Percentiles rank a stretch among this genome's conserved stretches.
These are phyloP conservation scores for Sebastes trivittatus DNA, from an alignment of 2,797 vertebrate species.

Conservation along the genomic window DNA sequence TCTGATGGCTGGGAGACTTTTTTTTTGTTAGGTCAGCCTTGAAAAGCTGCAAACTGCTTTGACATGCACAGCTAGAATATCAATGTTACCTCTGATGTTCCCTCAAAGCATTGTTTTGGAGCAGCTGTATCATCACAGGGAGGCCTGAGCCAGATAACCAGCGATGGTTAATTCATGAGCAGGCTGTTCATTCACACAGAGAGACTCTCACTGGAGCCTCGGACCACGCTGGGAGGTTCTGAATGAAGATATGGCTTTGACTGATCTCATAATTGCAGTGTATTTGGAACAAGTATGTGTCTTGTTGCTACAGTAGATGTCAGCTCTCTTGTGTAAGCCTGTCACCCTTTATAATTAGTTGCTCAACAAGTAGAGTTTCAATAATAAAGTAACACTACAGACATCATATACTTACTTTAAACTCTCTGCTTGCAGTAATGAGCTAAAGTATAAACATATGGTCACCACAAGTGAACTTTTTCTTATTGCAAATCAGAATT, in stretches of 20 bases:
- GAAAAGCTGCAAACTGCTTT: constrained; percentile 28
- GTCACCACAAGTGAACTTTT: neutral
- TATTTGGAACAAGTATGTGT: constrained; percentile 43
- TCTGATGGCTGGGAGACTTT: constrained; percentile 11
- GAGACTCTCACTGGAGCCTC: constrained; percentile 21
- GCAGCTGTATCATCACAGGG: constrained; percentile 35
- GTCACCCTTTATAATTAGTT: constrained; percentile 51
- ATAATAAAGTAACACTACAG: neutral
- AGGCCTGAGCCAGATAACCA: constrained; percentile 19
- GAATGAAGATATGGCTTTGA: constrained; percentile 44
- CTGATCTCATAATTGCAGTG: constrained; percentile 70
- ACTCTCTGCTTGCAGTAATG: neutral
- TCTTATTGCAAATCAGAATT: neutral
- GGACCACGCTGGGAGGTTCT: constrained; percentile 36
- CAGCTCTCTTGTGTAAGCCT: constrained; percentile 30
- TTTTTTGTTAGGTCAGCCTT: constrained; percentile 16
- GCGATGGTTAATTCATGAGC: constrained; percentile 49
- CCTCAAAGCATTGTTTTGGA: constrained; percentile 34
- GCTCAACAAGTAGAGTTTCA: constrained; percentile 21
- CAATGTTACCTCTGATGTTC: constrained; percentile 45
- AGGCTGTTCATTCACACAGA: neutral
- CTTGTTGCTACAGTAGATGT: constrained; percentile 22
- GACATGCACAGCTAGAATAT: constrained; percentile 34
- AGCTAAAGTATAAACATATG: neutral
- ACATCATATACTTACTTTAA: neutral